Percentiles rank a stretch among this genome's conserved stretches.
Conservation (phyloP, 2,888 invertebrate genomes). For the Campoplex capitator region DNA sequence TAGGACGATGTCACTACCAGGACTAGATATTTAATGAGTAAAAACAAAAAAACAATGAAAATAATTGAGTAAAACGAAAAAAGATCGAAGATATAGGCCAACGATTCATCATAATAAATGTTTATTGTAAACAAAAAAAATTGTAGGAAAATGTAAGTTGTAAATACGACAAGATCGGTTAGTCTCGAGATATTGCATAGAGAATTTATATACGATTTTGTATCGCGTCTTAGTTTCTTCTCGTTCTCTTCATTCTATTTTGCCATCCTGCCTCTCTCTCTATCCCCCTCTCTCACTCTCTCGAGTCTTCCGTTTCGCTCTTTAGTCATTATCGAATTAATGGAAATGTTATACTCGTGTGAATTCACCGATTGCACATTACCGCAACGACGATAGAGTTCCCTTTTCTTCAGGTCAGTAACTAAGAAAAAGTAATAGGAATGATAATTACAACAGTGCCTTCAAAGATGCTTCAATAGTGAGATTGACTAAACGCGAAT, state of each 20-base stretch:
- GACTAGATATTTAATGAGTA: neutral
- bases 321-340: constrained; percentile 60
- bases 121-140: constrained; percentile 26
- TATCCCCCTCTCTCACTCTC: constrained; percentile 7
- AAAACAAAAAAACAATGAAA: neutral
- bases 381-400: constrained; percentile 7
- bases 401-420: constrained; percentile 45
- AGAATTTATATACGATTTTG: constrained; percentile 28
- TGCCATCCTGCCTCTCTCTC: neutral
- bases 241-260: constrained; percentile 21
- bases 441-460: constrained; percentile 59
- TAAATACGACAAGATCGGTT: constrained; percentile 67
- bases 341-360: constrained; percentile 32
- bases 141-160: constrained; percentile 41
- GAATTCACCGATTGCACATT: constrained; percentile 8
- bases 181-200: constrained; percentile 55
- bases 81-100: constrained; percentile 17
- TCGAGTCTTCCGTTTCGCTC: constrained; percentile 66
- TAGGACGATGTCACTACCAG: neutral
- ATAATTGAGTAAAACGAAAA: constrained; percentile 35
- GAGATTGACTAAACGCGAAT: neutral
- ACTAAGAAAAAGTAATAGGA: constrained; percentile 15
- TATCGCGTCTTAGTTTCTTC: constrained; percentile 27
- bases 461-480: constrained; percentile 58
- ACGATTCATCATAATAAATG: constrained; percentile 47